Conservation (phyloP, 2,888 invertebrate species). For the Dorcus parallelipipedus region DNA sequence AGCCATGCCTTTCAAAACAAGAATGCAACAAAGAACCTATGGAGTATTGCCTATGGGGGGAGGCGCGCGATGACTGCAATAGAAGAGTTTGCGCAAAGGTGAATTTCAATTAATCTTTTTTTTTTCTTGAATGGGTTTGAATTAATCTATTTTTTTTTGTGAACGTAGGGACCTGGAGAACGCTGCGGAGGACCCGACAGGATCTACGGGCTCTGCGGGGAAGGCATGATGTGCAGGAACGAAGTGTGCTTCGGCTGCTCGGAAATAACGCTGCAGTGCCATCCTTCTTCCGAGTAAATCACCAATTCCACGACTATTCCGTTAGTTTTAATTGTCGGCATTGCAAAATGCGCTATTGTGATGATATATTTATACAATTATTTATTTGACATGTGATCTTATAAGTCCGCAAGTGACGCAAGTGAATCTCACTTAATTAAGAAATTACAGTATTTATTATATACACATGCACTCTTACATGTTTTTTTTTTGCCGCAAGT, state of each 20-base stretch:
- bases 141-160: not conserved
- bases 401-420: too few relatives aligned
- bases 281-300: not conserved
- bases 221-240: slow-evolving; percentile 44
- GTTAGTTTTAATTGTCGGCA: too few relatives aligned
- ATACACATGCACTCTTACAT: too few relatives aligned
- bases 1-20: slow-evolving; percentile 27
- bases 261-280: slow-evolving; percentile 16
- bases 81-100: slow-evolving; percentile 46
- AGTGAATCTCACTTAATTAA: too few relatives aligned
- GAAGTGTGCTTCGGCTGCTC: slow-evolving; percentile 46
- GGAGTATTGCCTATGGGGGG: slow-evolving; percentile 41
- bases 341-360: too few relatives aligned
- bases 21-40: slow-evolving; percentile 41
- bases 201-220: slow-evolving; percentile 41
- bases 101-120: not conserved
- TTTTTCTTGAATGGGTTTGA: too few relatives aligned
- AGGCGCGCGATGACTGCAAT: slow-evolving; percentile 39
- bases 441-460: too few relatives aligned
- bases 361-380: too few relatives aligned
- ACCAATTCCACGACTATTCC: too few relatives aligned
- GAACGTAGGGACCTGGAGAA: slow-evolving; percentile 42
- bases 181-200: slow-evolving; percentile 39
- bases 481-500: too few relatives aligned
- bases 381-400: too few relatives aligned